phyloP scores from a whole-genome alignment of 2,113 vertebrate genomes.

The Phocoena phocoena region DNA sequence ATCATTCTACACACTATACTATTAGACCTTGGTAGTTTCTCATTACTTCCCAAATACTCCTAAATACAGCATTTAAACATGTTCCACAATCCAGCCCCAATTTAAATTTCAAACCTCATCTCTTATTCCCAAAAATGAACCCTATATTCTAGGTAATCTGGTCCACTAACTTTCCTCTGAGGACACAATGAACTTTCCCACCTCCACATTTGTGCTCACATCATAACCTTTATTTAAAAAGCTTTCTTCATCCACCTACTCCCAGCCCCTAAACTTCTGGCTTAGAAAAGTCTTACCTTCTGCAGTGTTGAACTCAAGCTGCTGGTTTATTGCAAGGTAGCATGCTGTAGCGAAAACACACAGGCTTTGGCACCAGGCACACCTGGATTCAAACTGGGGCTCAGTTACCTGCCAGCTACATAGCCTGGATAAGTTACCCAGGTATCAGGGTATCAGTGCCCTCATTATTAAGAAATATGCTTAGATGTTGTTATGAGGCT shows the following conservation, averaged over 20 bases:
- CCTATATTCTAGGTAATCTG: not conserved
- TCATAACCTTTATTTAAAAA: conserved; percentile 47
- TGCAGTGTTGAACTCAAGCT: conserved; percentile 7
- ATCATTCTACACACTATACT: conserved; percentile 27
- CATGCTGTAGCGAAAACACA: not conserved
- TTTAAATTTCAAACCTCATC: conserved; percentile 39
- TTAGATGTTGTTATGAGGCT: not conserved
- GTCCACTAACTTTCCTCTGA: conserved; percentile 12
- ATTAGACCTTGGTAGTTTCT: not conserved
- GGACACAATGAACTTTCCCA: conserved; percentile 2
- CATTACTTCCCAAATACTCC: conserved; percentile 44
- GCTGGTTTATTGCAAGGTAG: not conserved
- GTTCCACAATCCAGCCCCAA: not conserved
- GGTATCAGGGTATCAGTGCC: not conserved
- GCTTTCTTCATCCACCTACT: conserved; percentile 29
- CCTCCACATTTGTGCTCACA: not conserved
- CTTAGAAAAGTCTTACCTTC: conserved; percentile 38
- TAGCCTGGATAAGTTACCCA: not conserved
- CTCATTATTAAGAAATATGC: not conserved
- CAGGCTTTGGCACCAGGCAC: not conserved
- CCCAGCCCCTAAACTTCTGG: not conserved
- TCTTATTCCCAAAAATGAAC: conserved; percentile 28
- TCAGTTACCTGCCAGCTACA: not conserved
- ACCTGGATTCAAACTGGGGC: not conserved
- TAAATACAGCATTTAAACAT: conserved; percentile 33